Conservation (phyloP, 2,888 invertebrate genomes). For the Pecten maximus region DNA sequence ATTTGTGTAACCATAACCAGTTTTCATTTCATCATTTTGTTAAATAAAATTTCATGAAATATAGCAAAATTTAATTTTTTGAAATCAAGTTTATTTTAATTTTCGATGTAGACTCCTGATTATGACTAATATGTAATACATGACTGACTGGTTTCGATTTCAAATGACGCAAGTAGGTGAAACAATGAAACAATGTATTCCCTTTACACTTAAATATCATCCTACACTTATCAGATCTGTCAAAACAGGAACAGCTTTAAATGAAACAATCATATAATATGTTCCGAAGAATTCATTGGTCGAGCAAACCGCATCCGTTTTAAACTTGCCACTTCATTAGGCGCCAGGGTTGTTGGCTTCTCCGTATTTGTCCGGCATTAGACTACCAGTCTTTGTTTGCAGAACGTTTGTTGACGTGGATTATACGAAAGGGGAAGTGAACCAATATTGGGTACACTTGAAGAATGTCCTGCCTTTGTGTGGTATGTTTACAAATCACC, state of each 20-base stretch:
- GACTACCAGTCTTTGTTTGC: constrained; percentile 11
- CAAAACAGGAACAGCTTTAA: background rate
- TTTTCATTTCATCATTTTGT: too few species aligned
- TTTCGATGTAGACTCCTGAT: too few species aligned
- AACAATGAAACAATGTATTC: background rate
- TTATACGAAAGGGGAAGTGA: constrained; percentile 21
- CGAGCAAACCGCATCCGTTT: background rate
- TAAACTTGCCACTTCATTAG: constrained; percentile 5
- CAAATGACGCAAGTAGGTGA: background rate
- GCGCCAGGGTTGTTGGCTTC: constrained; percentile 3
- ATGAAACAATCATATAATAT: background rate
- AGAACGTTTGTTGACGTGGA: background rate
- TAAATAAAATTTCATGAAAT: too few species aligned
- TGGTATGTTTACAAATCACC: background rate
- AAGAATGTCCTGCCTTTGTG: constrained; percentile 24
- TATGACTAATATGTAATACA: background rate
- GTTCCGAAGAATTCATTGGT: background rate
- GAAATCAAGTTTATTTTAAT: too few species aligned
- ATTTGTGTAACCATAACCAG: too few species aligned
- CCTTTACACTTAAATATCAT: background rate
- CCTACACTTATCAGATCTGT: background rate
- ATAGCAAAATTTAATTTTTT: too few species aligned
- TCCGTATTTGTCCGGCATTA: background rate
- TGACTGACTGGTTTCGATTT: background rate
- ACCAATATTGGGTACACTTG: constrained; percentile 32